Base-by-base conservation (phyloP, 2,113 vertebrate species). In the Elephantulus edwardii region DNA sequence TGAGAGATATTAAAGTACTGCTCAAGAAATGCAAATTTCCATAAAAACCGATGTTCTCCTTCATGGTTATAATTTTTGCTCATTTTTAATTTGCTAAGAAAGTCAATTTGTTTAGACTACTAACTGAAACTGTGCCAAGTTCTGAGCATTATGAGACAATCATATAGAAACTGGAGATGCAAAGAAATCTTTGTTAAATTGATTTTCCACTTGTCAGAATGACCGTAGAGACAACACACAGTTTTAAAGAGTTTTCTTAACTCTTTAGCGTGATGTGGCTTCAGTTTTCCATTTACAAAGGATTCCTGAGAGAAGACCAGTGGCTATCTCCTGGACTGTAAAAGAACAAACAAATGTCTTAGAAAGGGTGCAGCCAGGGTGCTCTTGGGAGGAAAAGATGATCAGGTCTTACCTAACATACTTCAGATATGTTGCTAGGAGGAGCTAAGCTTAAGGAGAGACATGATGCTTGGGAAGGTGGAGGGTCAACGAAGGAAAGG, bases 181-280 rank as follows among this genome's bases (percentile, higher is more conserved):
- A 81, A 84, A 95, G 70, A 91, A 93, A 92, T 91, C 66, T 88
- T 90, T 93, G 91, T 90, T 92, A 93, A 95, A 93, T 88, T 83
- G 56, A 40, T 80, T 95, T 94, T 50, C 30, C 26, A 48, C 79
- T 93, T 95, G 66, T 91, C 88, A 90, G 40, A 94, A 91, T 92
- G 86, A 89, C 76, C 96, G 68, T 84, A 42, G 92, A 88, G 77
- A 88, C n/a, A 90, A 64, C 83, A 91, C 54, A 92, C 38, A 92
- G 71, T 44, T 93, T 91, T 96, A 81, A 95, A 58, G 78, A 46
- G 62, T 94, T 68, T 93, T 83, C 77, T 75, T 91, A 83, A 86
- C 22, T 90, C 70, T 64, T 88, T 74, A 78, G 6, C 33, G 71
- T 92, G 91, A 56, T 33, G 92, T 87, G 92, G 90, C 82, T 92